Evolutionary conservation across 2,888 invertebrate genomes (phyloP), one percentile per base, ranked within the genome.

Genomic region (Drosophila putrida): DNA sequence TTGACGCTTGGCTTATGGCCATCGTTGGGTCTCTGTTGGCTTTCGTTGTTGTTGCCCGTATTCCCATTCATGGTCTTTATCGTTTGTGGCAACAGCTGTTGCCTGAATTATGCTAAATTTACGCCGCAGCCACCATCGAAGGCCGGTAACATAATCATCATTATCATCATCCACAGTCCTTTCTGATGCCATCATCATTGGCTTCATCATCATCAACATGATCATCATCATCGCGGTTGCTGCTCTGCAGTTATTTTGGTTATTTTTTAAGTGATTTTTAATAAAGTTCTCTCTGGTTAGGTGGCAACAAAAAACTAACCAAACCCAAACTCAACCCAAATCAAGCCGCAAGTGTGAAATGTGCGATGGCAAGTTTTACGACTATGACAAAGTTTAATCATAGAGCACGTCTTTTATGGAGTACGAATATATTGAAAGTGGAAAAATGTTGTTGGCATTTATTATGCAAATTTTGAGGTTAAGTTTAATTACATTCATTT

Each of bases 251-350:
- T 71, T 73, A 85, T 88, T 88, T 85, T 72, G 80, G 78, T 80
- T 88, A 88, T 85, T 85, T 85, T 84, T 88, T 88, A 85, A 85
- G 88, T 88, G 84, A 88, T 85, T 85, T 88, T 85, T 85, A 85
- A 88, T 85, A 88, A 80, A 82, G 88, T 85, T 88, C 77, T 58
- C 71, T 64, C 43, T 55, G 53, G 64, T 49, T 75, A 51, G 60
- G 60, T 64, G 60, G 61, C 54, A 44, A 33, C 49, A 11, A 51
- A 27, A 25, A 49, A 35, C 38, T 6, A 13, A 60, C 25, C 25
- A 68, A 68, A 15, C 57, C 20, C 8, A 35, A 55, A 13, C 49
- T 31, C n/a, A 31, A 28, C 15, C 54, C 41, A 43, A 49, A 11
- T 20, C 36, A 31, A 73, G 59, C 76, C 82, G 51, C 64, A 75